Conservation (phyloP, 1,140 invertebrate genomes). For the Drosophila melanica region DNA sequence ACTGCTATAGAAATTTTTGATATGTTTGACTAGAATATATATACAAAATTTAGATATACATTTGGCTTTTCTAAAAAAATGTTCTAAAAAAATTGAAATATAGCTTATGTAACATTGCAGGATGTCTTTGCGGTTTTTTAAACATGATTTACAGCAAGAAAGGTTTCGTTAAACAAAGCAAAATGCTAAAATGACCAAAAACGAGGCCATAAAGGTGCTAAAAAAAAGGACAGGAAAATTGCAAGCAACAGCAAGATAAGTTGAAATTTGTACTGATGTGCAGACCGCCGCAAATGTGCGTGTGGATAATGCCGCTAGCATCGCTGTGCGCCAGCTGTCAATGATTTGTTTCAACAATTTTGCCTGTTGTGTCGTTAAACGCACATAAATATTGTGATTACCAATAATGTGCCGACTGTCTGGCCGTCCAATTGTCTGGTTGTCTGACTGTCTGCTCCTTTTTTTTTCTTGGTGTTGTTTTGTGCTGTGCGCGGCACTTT, state of each 20-base stretch:
- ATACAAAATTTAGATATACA: not conserved
- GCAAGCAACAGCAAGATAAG: slow-evolving; percentile 21
- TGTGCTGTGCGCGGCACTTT: slow-evolving; percentile 56
- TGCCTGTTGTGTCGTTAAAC: slow-evolving; percentile 70
- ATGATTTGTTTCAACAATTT: slow-evolving; percentile 79
- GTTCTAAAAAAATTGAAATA: slow-evolving; percentile 23
- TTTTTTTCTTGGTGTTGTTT: slow-evolving; percentile 12
- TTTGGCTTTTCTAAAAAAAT: not conserved
- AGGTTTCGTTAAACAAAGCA: slow-evolving; percentile 29
- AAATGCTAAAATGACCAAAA: slow-evolving; percentile 10
- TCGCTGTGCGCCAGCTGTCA: slow-evolving; percentile 62
- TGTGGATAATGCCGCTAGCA: slow-evolving; percentile 6
- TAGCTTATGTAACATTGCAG: slow-evolving; percentile 11
- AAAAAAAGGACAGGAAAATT: slow-evolving; percentile 35
- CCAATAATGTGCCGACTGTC: slow-evolving; percentile 71
- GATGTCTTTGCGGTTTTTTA: slow-evolving; percentile 13
- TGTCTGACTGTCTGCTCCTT: slow-evolving; percentile 44
- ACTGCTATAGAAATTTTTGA: too few species aligned
- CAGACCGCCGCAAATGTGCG: slow-evolving; percentile 58
- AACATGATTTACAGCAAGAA: slow-evolving; percentile 40
- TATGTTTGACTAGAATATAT: too few species aligned
- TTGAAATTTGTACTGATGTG: slow-evolving; percentile 17
- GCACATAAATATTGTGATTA: slow-evolving; percentile 79
- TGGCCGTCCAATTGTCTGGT: slow-evolving; percentile 17
- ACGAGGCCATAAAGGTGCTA: slow-evolving; percentile 19